Evolutionary conservation across 2,797 vertebrate species (phyloP).

Genomic region (Macropodus opercularis): DNA sequence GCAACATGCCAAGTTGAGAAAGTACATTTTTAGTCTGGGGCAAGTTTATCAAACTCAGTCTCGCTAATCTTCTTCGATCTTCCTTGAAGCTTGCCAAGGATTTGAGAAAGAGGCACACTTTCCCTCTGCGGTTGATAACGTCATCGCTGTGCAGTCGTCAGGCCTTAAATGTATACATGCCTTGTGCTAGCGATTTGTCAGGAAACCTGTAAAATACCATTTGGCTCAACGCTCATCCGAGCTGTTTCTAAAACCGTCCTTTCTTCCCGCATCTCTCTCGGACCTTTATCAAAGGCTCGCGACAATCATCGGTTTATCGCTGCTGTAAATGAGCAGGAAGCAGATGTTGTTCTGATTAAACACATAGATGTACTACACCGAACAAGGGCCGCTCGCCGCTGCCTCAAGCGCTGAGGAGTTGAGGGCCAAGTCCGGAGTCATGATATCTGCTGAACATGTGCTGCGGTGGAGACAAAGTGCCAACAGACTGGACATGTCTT

Average conservation of each 20-base stretch:
- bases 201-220: slow-evolving; percentile 59
- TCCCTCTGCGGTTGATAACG: slow-evolving; percentile 55
- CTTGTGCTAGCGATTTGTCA: slow-evolving; percentile 50
- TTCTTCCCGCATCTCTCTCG: background rate
- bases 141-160: slow-evolving; percentile 47
- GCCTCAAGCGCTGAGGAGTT: slow-evolving; percentile 45
- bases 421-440: slow-evolving; percentile 37
- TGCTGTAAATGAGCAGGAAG: slow-evolving; percentile 75
- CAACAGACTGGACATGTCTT: slow-evolving; percentile 6
- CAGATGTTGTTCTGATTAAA: slow-evolving; percentile 81
- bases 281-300: slow-evolving; percentile 69
- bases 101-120: slow-evolving; percentile 41
- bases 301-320: slow-evolving; percentile 76
- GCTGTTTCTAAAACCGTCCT: slow-evolving; percentile 46
- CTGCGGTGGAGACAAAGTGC: slow-evolving; percentile 18
- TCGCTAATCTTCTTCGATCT: slow-evolving; percentile 29
- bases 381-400: slow-evolving; percentile 23
- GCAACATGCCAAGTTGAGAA: background rate
- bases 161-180: slow-evolving; percentile 47
- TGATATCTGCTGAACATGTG: slow-evolving; percentile 60
- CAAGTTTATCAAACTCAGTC: slow-evolving; percentile 40
- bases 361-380: slow-evolving; percentile 28
- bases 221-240: slow-evolving; percentile 46
- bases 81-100: slow-evolving; percentile 31
- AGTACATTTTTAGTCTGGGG: slow-evolving; percentile 16